These are phyloP conservation scores for Rhinoptilus africanus DNA, from an alignment of 2,113 vertebrate genomes.

Conservation along the genomic window DNA sequence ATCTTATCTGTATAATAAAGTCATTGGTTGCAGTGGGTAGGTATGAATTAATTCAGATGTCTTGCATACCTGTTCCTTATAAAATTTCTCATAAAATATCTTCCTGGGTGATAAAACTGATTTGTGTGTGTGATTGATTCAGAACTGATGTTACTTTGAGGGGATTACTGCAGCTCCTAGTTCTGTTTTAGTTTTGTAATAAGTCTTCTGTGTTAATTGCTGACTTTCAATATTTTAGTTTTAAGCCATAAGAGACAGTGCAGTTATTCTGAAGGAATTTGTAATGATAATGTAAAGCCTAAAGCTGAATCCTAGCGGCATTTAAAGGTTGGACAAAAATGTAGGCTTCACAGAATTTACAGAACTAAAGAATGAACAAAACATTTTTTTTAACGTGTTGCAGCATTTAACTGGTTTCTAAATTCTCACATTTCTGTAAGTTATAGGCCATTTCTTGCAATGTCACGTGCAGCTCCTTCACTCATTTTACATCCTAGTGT, in stretches of 20 bases:
- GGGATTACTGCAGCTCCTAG: neutral
- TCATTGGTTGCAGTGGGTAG: conserved; percentile 94
- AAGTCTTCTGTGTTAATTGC: conserved; percentile 17
- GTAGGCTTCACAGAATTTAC: neutral
- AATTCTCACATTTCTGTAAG: neutral
- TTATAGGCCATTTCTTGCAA: neutral
- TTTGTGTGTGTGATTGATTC: neutral
- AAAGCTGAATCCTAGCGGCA: neutral
- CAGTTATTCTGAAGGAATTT: conserved; percentile 1
- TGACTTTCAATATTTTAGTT: neutral
- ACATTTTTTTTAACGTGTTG: neutral
- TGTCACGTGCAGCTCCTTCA: neutral
- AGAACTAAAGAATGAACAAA: neutral
- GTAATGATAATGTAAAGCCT: neutral
- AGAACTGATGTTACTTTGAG: neutral
- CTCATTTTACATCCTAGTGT: neutral
- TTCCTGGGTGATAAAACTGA: neutral
- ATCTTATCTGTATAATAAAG: conserved; percentile 92
- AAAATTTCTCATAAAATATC: neutral
- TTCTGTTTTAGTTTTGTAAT: neutral
- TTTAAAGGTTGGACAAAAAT: neutral
- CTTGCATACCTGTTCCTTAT: neutral
- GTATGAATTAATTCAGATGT: conserved; percentile 36
- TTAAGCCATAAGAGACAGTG: neutral
- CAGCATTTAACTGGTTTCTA: neutral